Percentiles rank a stretch among this genome's conserved stretches.
Conservation (phyloP, 2,113 vertebrate species). For the Andinoacara biseriatus region DNA sequence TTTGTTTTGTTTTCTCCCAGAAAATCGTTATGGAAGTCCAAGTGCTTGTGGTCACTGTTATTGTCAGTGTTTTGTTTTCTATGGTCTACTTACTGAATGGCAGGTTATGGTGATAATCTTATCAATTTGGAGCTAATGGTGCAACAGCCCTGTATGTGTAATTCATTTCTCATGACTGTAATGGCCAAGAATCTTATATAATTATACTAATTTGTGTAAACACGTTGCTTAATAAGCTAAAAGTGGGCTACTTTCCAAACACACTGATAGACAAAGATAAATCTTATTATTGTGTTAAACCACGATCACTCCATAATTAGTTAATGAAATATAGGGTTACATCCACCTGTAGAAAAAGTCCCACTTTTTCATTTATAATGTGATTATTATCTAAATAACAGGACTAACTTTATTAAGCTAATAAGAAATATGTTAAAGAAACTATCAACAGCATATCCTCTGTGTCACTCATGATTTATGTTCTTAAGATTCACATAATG, state of each 20-base stretch:
- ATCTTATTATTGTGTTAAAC: not conserved
- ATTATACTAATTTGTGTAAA: slow-evolving; percentile 16
- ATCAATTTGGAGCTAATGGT: slow-evolving; percentile 20
- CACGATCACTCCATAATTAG: not conserved
- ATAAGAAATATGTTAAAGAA: slow-evolving; percentile 3
- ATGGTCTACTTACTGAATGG: slow-evolving; percentile 1
- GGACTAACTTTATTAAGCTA: not conserved
- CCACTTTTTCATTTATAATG: not conserved
- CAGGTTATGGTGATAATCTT: slow-evolving; percentile 8
- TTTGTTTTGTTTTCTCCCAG: not conserved
- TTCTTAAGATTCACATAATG: not conserved
- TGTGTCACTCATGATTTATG: not conserved
- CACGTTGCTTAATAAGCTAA: not conserved
- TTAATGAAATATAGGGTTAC: not conserved
- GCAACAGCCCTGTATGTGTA: slow-evolving; percentile 24
- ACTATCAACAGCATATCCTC: not conserved
- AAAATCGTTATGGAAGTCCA: not conserved
- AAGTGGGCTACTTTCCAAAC: not conserved
- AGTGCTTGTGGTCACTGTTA: slow-evolving; percentile 24
- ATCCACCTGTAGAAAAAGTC: not conserved
- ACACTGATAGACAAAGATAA: slow-evolving; percentile 2
- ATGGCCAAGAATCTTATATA: slow-evolving; percentile 1
- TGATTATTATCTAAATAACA: not conserved
- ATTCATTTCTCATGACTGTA: slow-evolving; percentile 8
- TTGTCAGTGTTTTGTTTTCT: not conserved